Evolutionary conservation across 2,888 invertebrate genomes (phyloP).

Genomic region (Temnothorax ravouxi): DNA sequence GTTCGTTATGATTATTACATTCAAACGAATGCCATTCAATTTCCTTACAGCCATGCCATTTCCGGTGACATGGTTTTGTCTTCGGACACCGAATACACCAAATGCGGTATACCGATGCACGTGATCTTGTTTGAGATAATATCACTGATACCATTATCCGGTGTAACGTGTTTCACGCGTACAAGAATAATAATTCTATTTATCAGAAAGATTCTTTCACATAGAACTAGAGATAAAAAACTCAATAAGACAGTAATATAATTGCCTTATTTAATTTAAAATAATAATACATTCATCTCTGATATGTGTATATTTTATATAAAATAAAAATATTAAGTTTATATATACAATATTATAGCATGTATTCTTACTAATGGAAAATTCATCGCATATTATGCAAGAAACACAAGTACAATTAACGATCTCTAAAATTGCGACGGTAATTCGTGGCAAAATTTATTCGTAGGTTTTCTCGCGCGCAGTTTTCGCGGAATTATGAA

Average conservation of each 20-base stretch:
- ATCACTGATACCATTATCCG: slow-evolving; percentile 2
- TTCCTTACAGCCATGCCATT: slow-evolving; percentile 27
- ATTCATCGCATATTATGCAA: background rate
- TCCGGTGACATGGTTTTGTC: slow-evolving; percentile 56
- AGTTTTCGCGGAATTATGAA: slow-evolving; percentile 12
- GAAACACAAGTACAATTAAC: background rate
- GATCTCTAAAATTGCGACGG: background rate
- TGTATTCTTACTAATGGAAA: background rate
- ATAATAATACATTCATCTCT: background rate
- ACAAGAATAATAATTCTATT: background rate
- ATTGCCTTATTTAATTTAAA: background rate
- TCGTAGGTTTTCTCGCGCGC: slow-evolving; percentile 1
- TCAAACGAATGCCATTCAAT: slow-evolving; percentile 46
- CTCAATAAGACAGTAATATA: background rate
- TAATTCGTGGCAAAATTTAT: background rate
- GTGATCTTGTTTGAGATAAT: slow-evolving; percentile 47
- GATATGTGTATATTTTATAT: background rate
- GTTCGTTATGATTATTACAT: slow-evolving; percentile 41
- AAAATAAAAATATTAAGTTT: slow-evolving; percentile 6
- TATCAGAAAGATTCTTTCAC: background rate
- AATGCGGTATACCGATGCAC: background rate
- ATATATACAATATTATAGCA: no score
- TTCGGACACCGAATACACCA: slow-evolving; percentile 20
- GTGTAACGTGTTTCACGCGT: background rate
- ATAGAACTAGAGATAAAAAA: background rate